phyloP scores from a whole-genome alignment of 1,140 invertebrate species.

The Drosophila funebris region DNA sequence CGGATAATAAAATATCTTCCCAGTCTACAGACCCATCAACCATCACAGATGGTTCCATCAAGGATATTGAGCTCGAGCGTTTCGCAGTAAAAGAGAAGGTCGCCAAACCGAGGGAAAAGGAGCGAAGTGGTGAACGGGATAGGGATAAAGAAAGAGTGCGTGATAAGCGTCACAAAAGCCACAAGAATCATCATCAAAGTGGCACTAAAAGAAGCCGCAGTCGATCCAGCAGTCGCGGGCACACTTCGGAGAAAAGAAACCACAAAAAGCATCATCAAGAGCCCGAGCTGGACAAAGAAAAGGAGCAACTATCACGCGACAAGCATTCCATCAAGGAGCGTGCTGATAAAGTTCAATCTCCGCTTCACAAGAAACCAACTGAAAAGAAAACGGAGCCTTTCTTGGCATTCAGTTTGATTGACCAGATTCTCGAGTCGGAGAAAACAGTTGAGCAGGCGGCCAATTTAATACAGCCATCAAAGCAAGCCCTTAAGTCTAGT shows the following conservation, averaged over 20 bases:
- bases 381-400: slow-evolving; percentile 47
- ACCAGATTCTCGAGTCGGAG: slow-evolving; percentile 77
- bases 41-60: slow-evolving; percentile 32
- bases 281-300: slow-evolving; percentile 49
- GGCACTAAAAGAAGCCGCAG: slow-evolving; percentile 75
- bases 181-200: slow-evolving; percentile 69
- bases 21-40: slow-evolving; percentile 15
- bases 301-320: slow-evolving; percentile 23
- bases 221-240: slow-evolving; percentile 71
- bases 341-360: slow-evolving; percentile 2
- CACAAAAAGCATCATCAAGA: slow-evolving; percentile 83
- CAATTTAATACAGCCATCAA: slow-evolving; percentile 59
- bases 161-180: slow-evolving; percentile 74
- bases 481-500: slow-evolving; percentile 9
- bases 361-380: slow-evolving; percentile 31
- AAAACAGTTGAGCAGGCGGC: slow-evolving; percentile 75
- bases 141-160: slow-evolving; percentile 53
- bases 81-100: slow-evolving; percentile 44
- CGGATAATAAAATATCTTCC: slow-evolving; percentile 16
- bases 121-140: slow-evolving; percentile 20
- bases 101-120: slow-evolving; percentile 68
- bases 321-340: slow-evolving; percentile 39
- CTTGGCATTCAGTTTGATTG: slow-evolving; percentile 65
- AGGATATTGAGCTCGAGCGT: slow-evolving; percentile 28
- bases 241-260: slow-evolving; percentile 58